Conservation (phyloP, 1,140 invertebrate species). For the Aphaenogaster ashmeadi region DNA sequence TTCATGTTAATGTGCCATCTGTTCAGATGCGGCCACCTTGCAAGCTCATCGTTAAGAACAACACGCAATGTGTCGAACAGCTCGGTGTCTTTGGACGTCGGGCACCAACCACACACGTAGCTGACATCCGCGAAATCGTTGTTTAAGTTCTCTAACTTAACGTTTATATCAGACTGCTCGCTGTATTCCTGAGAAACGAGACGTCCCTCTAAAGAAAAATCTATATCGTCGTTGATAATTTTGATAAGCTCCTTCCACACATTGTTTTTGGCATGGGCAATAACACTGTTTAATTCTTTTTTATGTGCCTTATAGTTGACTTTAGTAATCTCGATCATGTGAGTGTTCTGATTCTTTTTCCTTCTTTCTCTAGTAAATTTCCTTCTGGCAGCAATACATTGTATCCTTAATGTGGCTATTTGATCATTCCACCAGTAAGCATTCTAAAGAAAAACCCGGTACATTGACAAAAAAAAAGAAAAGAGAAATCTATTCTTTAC, state of each 20-base stretch:
- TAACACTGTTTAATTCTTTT: no score
- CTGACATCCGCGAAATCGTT: slow-evolving; percentile 87
- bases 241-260: no score
- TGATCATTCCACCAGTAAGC: no score
- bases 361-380: no score
- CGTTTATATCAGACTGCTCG: slow-evolving; percentile 64
- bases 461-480: background rate
- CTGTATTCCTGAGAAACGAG: slow-evolving; percentile 64
- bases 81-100: slow-evolving; percentile 87
- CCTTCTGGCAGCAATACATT: no score
- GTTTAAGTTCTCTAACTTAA: slow-evolving; percentile 79
- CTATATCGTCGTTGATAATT: no score
- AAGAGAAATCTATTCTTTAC: background rate
- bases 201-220: slow-evolving; percentile 19
- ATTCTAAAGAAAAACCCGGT: background rate
- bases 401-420: no score
- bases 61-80: slow-evolving; percentile 84
- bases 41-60: slow-evolving; percentile 81
- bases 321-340: no score
- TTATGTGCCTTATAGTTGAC: no score
- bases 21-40: slow-evolving; percentile 85
- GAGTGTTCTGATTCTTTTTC: no score
- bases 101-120: slow-evolving; percentile 88
- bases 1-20: slow-evolving; percentile 89
- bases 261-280: no score